Percentiles rank a stretch among this genome's conserved stretches.
Conservation (phyloP, 2,888 invertebrate species). For the Tachina fera region DNA sequence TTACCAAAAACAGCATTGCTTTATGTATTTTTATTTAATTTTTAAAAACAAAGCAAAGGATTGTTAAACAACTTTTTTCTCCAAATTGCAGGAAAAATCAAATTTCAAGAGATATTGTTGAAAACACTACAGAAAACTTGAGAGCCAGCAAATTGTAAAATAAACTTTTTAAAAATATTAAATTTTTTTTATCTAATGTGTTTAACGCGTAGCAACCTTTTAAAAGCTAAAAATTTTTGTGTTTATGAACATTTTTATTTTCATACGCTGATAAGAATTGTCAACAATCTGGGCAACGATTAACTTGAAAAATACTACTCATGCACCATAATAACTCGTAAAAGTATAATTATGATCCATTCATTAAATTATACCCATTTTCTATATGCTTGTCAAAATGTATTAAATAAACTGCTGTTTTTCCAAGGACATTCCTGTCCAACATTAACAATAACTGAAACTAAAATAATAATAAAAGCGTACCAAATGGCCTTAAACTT, state of each 20-base stretch:
- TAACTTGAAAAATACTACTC: neutral
- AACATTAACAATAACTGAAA: neutral
- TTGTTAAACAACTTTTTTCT: too few species aligned
- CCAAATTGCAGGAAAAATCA: too few species aligned
- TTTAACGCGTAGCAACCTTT: too few species aligned
- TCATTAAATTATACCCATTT: constrained; percentile 11
- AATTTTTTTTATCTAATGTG: too few species aligned
- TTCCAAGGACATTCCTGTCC: neutral
- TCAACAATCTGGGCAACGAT: neutral
- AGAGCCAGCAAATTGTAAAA: too few species aligned
- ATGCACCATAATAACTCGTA: neutral
- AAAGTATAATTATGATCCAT: constrained; percentile 7
- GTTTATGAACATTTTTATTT: neutral
- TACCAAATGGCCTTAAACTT: neutral
- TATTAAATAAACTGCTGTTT: neutral
- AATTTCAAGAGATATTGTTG: too few species aligned
- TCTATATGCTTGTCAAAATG: neutral
- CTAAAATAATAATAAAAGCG: neutral
- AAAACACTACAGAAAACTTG: too few species aligned
- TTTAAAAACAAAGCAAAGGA: too few species aligned
- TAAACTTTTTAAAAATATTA: too few species aligned
- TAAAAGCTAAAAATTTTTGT: neutral
- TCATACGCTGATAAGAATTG: neutral
- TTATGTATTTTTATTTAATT: too few species aligned
- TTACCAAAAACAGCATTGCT: too few species aligned